A percentile compares a stretch with the other conserved stretches of the same genome.
Conservation (phyloP, 1,140 invertebrate genomes). For the Drosophila kikkawai region DNA sequence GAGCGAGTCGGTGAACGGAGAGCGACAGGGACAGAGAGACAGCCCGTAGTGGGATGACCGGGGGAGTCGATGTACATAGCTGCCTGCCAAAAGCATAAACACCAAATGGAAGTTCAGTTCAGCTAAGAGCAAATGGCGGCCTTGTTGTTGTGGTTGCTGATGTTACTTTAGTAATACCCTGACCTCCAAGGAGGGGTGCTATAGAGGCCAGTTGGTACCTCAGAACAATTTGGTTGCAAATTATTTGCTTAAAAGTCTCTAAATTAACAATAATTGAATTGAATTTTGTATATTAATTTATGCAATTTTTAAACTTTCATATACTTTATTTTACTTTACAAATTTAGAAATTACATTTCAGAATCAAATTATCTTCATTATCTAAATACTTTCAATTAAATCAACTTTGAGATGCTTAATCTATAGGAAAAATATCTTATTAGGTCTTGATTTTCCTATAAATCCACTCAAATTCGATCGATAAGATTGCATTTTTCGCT, state of each 20-base stretch:
- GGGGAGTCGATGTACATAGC: conserved; percentile 21
- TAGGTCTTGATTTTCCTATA: too few relatives aligned
- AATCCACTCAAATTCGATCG: too few relatives aligned
- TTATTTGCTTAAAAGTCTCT: not conserved
- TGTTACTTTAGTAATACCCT: conserved; percentile 34
- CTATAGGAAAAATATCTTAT: not conserved
- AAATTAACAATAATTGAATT: not conserved
- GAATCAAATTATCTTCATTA: not conserved
- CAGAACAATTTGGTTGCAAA: not conserved
- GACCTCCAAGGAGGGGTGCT: not conserved
- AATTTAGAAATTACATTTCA: not conserved
- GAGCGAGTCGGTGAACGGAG: conserved; percentile 4
- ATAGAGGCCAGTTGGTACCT: not conserved
- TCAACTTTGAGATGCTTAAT: not conserved
- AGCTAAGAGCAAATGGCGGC: conserved; percentile 36
- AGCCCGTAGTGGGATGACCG: conserved; percentile 4
- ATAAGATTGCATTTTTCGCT: too few relatives aligned
- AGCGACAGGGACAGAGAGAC: not conserved
- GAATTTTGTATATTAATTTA: not conserved
- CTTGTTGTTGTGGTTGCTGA: conserved; percentile 35
- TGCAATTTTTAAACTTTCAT: not conserved
- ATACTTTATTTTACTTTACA: not conserved
- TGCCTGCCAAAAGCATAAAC: conserved; percentile 59
- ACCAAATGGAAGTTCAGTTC: conserved; percentile 66
- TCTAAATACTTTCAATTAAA: not conserved